Percentiles rank a stretch among this genome's conserved stretches.
Conservation (phyloP, 2,113 vertebrate genomes). For the Archilochus colubris region DNA sequence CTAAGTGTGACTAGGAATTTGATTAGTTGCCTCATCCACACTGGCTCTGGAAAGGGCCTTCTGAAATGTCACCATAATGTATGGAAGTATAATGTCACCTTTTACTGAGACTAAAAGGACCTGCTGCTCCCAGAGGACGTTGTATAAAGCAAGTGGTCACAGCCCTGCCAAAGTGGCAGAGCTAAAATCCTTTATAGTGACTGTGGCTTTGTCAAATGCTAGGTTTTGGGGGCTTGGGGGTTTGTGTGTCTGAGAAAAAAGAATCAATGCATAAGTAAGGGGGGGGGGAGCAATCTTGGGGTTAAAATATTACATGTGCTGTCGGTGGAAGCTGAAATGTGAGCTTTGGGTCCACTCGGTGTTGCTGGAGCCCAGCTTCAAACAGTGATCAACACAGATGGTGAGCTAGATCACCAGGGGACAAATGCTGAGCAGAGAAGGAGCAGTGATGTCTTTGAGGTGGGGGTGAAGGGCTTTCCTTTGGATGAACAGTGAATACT, state of each 20-base stretch:
- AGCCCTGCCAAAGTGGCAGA: not conserved
- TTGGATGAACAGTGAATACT: not conserved
- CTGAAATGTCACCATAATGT: not conserved
- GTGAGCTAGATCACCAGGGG: not conserved
- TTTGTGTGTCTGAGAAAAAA: not conserved
- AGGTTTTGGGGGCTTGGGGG: not conserved
- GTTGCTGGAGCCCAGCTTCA: not conserved
- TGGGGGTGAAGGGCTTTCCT: not conserved
- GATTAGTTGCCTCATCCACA: not conserved
- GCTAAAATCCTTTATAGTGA: not conserved
- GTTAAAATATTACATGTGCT: not conserved
- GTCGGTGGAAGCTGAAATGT: not conserved
- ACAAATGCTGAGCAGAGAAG: not conserved
- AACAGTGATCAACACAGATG: not conserved
- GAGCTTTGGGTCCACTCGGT: not conserved
- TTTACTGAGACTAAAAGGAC: not conserved
- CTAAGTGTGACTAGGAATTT: not conserved
- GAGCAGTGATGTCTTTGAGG: not conserved
- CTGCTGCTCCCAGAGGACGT: not conserved
- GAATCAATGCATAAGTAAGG: not conserved
- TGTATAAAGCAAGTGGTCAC: not conserved
- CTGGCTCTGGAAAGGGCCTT: not conserved
- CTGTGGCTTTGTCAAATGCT: not conserved
- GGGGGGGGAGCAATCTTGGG: not conserved
- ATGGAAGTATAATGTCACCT: not conserved